Conservation (phyloP, 2,888 invertebrate genomes). For the Poecilobothrus nobilitatus region DNA sequence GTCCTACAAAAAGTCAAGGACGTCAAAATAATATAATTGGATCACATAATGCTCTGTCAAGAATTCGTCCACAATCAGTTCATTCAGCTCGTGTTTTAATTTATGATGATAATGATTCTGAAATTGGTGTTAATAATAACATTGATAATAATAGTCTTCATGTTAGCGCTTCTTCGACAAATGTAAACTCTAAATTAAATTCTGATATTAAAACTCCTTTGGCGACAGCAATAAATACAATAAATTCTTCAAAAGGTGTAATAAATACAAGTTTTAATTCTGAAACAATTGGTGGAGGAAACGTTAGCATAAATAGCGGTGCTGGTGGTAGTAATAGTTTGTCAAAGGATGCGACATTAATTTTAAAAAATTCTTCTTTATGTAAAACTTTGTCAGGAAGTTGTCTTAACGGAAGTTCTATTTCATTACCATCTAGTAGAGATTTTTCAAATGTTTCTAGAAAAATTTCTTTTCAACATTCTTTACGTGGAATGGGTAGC, state of each 20-base stretch:
- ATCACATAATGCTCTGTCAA: neutral
- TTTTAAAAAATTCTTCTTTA: conserved; percentile 35
- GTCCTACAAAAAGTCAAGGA: too few species aligned
- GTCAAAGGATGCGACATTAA: conserved; percentile 30
- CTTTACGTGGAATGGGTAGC: conserved; percentile 35
- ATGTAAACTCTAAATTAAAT: too few species aligned
- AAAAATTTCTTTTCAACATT: conserved; percentile 43
- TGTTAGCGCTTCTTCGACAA: conserved; percentile 9
- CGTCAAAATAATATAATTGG: too few species aligned
- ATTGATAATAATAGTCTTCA: conserved; percentile 14
- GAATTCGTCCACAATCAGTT: conserved; percentile 49
- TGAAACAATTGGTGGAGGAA: neutral
- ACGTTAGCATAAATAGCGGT: conserved; percentile 9
- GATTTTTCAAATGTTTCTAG: conserved; percentile 36
- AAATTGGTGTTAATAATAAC: conserved; percentile 29
- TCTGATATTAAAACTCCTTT: too few species aligned
- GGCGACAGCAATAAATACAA: too few species aligned
- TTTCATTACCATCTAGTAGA: conserved; percentile 35
- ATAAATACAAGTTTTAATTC: neutral
- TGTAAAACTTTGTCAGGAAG: conserved; percentile 34
- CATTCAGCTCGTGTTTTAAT: conserved; percentile 68
- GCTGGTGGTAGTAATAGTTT: conserved; percentile 26
- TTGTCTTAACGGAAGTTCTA: conserved; percentile 39
- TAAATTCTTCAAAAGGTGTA: too few species aligned
- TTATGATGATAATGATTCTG: conserved; percentile 64